Percentiles rank a stretch among this genome's conserved stretches.
phyloP scores from a whole-genome alignment of 1,140 invertebrate genomes.

The Drosophila aff. region DNA sequence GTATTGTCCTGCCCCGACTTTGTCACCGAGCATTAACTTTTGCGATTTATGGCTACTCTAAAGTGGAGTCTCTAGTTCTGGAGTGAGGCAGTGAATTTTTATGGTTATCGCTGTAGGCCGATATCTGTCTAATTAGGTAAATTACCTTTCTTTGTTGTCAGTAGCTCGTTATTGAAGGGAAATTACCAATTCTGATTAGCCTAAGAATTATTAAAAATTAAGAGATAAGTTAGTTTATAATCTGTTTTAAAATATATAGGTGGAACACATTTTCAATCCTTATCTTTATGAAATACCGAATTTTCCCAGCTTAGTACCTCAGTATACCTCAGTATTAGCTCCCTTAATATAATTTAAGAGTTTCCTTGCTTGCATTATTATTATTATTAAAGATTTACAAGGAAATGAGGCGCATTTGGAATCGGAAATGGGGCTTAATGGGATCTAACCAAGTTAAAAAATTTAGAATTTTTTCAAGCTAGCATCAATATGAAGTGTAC shows the following conservation, averaged over 20 bases:
- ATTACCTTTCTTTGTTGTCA: slow-evolving; percentile 2
- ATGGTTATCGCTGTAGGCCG: slow-evolving; percentile 20
- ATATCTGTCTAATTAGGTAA: slow-evolving; percentile 32
- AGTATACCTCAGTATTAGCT: not conserved
- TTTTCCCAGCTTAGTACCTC: not conserved
- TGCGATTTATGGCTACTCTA: slow-evolving; percentile 67
- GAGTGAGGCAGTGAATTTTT: slow-evolving; percentile 19
- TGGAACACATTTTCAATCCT: not conserved
- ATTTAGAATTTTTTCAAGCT: slow-evolving; percentile 5
- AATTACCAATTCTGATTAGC: not conserved
- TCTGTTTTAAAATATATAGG: not conserved
- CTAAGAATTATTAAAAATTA: not conserved
- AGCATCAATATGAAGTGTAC: not conserved
- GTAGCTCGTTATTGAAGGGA: not conserved
- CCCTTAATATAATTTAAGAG: not conserved
- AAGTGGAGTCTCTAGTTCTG: not conserved
- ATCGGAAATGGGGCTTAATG: slow-evolving; percentile 3
- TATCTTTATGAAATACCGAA: too few relatives aligned
- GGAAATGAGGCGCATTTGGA: not conserved
- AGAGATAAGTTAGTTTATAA: not conserved
- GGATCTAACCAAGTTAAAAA: slow-evolving; percentile 1
- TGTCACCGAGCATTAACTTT: slow-evolving; percentile 78
- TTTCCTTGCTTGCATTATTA: not conserved
- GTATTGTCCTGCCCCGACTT: slow-evolving; percentile 17
- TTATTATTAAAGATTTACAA: slow-evolving; percentile 12